phyloP scores from a whole-genome alignment of 2,113 vertebrate genomes.

The Hydrochoerus hydrochaeris region DNA sequence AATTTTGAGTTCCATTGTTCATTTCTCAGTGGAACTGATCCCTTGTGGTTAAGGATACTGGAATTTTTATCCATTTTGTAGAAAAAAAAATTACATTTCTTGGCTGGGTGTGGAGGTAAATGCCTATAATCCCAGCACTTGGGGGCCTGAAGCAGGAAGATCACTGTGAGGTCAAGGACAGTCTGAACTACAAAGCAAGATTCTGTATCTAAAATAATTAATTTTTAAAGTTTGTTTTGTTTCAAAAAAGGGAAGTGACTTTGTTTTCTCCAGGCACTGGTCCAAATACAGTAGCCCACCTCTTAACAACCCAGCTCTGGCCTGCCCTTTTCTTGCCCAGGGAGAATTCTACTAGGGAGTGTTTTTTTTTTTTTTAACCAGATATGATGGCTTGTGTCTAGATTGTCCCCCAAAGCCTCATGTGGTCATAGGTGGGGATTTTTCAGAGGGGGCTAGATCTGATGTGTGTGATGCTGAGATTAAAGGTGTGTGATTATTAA shows the following conservation, averaged over 20 bases:
- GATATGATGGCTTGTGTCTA: neutral
- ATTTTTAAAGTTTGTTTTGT: slow-evolving; percentile 66
- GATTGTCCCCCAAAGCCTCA: neutral
- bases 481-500: neutral
- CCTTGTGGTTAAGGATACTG: slow-evolving; percentile 80
- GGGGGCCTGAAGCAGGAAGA: neutral
- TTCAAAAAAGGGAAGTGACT: slow-evolving; percentile 86
- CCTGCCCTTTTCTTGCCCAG: slow-evolving; percentile 68
- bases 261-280: slow-evolving; percentile 86
- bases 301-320: slow-evolving; percentile 80
- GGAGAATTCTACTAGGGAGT: slow-evolving; percentile 66
- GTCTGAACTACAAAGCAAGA: neutral
- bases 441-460: neutral
- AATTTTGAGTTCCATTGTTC: slow-evolving; percentile 79
- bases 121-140: neutral
- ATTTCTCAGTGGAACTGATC: slow-evolving; percentile 81
- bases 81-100: slow-evolving; percentile 54
- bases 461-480: neutral
- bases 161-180: neutral
- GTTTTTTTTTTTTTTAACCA: neutral
- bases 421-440: neutral
- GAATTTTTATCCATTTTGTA: slow-evolving; percentile 73
- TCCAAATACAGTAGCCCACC: slow-evolving; percentile 87
- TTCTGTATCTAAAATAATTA: too few relatives aligned
- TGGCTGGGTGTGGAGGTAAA: too few relatives aligned